Percentiles rank a stretch among this genome's conserved stretches.
phyloP scores from a whole-genome alignment of 2,113 vertebrate species.

The Puma concolor region DNA sequence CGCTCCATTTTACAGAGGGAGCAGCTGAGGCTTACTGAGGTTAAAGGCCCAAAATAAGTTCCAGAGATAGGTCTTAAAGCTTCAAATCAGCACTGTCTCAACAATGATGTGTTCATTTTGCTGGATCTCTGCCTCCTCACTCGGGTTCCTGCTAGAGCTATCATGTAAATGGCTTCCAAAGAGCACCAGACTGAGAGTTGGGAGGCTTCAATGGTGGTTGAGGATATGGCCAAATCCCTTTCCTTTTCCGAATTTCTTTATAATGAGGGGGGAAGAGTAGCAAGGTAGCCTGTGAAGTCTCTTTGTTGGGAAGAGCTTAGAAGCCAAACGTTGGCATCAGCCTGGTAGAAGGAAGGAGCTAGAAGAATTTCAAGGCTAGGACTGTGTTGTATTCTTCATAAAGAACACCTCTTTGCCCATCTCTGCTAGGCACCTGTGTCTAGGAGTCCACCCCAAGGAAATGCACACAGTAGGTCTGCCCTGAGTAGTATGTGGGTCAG shows the following conservation, averaged over 20 bases:
- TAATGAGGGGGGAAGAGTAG: neutral
- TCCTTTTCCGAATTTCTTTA: neutral
- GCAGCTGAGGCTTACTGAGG: neutral
- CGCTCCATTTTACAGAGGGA: constrained; percentile 12
- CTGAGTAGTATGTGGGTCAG: neutral
- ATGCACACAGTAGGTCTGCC: neutral
- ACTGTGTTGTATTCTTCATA: neutral
- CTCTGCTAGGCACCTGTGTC: neutral
- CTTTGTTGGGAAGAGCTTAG: neutral
- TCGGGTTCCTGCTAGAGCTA: neutral
- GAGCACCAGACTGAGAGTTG: neutral
- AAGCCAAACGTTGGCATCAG: neutral
- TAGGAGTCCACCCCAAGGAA: neutral
- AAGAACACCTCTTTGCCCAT: neutral
- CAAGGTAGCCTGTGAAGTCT: neutral
- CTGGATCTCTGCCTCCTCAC: neutral
- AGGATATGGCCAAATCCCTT: constrained; percentile 18
- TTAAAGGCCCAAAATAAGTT: constrained; percentile 26
- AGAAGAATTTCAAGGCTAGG: neutral
- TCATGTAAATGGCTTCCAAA: neutral
- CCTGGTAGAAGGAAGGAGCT: neutral
- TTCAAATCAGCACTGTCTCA: neutral
- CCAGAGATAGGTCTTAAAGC: neutral
- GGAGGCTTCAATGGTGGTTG: neutral
- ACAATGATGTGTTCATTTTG: neutral